These are phyloP conservation scores for Trachops cirrhosus DNA, from an alignment of 2,797 vertebrate species.

Conservation along the genomic window DNA sequence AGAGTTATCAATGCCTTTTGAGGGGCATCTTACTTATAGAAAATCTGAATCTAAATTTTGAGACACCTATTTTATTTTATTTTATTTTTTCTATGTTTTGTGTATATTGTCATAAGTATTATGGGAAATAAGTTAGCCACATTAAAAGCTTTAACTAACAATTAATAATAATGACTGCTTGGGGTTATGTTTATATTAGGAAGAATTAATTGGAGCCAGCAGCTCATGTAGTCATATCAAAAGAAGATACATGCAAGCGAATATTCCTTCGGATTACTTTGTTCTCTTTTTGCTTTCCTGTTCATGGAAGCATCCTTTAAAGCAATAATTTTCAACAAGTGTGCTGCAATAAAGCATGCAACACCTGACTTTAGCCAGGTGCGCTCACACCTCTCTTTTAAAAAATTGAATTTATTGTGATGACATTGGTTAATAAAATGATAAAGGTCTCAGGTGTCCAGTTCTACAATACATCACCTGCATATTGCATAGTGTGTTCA, in stretches of 20 bases:
- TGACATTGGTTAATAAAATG: background rate
- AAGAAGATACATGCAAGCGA: background rate
- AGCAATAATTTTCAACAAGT: background rate
- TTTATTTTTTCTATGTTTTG: background rate
- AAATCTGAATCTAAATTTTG: constrained; percentile 18
- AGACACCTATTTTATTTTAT: background rate
- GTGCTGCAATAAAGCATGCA: background rate
- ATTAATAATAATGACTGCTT: background rate
- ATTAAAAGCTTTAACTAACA: background rate
- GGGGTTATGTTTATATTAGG: background rate
- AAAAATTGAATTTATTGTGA: background rate
- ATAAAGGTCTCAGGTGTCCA: background rate
- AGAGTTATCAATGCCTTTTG: background rate
- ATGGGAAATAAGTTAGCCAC: background rate
- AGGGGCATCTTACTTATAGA: background rate
- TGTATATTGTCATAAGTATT: background rate
- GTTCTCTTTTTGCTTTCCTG: background rate
- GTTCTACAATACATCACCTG: background rate
- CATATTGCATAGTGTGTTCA: background rate
- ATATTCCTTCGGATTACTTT: background rate
- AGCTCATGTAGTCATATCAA: background rate
- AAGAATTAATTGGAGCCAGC: background rate
- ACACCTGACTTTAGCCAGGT: background rate
- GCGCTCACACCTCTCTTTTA: background rate
- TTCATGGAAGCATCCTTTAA: background rate